These are phyloP conservation scores for Ranitomeya variabilis DNA, from an alignment of 2,113 vertebrate genomes.

Conservation along the genomic window DNA sequence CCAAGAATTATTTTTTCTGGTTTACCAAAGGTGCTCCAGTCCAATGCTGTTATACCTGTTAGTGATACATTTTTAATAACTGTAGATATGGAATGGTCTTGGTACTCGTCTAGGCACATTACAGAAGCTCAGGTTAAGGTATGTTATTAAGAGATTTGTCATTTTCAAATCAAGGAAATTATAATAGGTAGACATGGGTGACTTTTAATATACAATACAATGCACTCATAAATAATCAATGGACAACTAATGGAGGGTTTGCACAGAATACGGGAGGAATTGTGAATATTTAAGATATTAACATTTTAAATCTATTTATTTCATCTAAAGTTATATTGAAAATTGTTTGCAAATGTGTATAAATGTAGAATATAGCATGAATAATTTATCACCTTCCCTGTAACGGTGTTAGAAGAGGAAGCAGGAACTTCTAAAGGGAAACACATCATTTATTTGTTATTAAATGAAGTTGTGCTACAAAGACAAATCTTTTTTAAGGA, in stretches of 20 bases:
- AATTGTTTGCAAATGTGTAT: constrained; percentile 15
- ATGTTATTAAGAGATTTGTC: constrained; percentile 42
- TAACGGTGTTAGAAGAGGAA: background rate
- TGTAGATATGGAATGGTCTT: background rate
- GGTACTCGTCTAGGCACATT: background rate
- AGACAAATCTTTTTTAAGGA: background rate
- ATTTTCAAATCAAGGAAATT: constrained; percentile 7
- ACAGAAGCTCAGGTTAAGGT: constrained; percentile 27
- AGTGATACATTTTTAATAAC: background rate
- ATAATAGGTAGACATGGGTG: background rate
- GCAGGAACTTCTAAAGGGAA: background rate
- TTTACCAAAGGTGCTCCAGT: too few species aligned
- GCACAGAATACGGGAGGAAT: background rate
- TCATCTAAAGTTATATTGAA: background rate
- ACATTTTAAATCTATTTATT: constrained; percentile 29
- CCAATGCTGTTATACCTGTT: background rate
- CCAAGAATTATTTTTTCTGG: too few species aligned
- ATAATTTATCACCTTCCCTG: background rate
- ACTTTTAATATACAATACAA: constrained; percentile 36
- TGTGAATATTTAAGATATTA: constrained; percentile 21
- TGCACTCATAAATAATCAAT: constrained; percentile 37
- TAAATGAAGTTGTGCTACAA: background rate
- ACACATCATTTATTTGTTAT: background rate
- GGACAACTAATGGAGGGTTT: background rate
- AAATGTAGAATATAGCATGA: background rate